A percentile compares a stretch with the other conserved stretches of the same genome.
These are phyloP conservation scores for Tortrix viridana DNA, from an alignment of 2,888 invertebrate species.

Conservation along the genomic window DNA sequence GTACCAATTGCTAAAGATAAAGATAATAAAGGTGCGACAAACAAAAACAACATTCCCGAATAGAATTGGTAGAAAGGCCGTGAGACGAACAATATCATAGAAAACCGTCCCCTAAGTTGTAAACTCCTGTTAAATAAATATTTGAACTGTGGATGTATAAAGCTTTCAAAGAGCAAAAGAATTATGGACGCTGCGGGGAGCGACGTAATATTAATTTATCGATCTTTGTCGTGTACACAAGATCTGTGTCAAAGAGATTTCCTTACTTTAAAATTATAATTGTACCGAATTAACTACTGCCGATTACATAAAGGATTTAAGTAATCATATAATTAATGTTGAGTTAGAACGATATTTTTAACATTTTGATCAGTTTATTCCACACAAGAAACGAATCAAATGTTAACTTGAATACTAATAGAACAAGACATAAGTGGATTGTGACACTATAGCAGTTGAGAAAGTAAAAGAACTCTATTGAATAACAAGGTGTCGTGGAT, in stretches of 20 bases:
- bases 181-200: constrained; percentile 31
- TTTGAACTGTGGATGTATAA: constrained; percentile 30
- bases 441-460: constrained; percentile 68
- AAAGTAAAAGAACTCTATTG: constrained; percentile 71
- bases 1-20: background rate
- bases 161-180: constrained; percentile 27
- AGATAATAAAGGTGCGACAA: background rate
- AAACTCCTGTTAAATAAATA: constrained; percentile 26
- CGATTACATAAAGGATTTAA: constrained; percentile 24
- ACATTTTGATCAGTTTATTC: too few species aligned
- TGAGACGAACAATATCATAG: constrained; percentile 19
- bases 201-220: constrained; percentile 28
- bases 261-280: constrained; percentile 34
- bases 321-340: background rate
- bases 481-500: constrained; percentile 67
- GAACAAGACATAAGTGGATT: constrained; percentile 51
- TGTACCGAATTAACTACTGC: constrained; percentile 19
- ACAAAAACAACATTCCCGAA: background rate
- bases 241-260: constrained; percentile 40
- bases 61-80: constrained; percentile 3
- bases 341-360: too few species aligned
- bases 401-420: constrained; percentile 49
- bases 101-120: constrained; percentile 19
- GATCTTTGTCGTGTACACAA: constrained; percentile 31
- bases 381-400: background rate